These are phyloP conservation scores for Menura novaehollandiae DNA, from an alignment of 2,113 vertebrate species.

Conservation along the genomic window DNA sequence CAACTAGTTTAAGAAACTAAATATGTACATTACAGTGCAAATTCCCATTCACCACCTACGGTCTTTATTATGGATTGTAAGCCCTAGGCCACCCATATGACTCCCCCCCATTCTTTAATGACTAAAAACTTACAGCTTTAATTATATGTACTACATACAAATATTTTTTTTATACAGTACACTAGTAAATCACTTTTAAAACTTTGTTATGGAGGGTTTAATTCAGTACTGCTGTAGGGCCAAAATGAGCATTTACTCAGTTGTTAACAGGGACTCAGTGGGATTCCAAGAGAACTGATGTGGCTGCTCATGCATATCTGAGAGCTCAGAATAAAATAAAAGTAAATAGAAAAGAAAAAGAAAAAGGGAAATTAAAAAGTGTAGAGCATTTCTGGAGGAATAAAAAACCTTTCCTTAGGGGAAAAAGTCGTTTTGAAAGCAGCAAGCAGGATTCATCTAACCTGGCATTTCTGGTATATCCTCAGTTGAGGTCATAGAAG, in stretches of 20 bases:
- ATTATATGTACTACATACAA: background rate
- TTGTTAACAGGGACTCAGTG: background rate
- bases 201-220: background rate
- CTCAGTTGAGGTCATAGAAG: background rate
- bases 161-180: background rate
- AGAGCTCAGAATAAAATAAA: background rate
- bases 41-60: background rate
- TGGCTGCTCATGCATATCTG: background rate
- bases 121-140: background rate
- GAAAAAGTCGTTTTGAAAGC: background rate
- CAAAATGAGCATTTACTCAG: background rate
- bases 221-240: background rate
- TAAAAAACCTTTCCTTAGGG: background rate
- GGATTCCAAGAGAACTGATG: background rate
- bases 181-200: background rate
- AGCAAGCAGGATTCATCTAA: background rate
- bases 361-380: background rate
- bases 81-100: background rate
- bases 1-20: background rate
- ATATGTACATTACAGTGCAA: background rate
- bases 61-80: background rate
- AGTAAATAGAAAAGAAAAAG: background rate
- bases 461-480: background rate
- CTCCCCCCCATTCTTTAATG: background rate
- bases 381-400: background rate